phyloP scores from a whole-genome alignment of 2,888 invertebrate species.

The Caenorhabditis macrosperma region DNA sequence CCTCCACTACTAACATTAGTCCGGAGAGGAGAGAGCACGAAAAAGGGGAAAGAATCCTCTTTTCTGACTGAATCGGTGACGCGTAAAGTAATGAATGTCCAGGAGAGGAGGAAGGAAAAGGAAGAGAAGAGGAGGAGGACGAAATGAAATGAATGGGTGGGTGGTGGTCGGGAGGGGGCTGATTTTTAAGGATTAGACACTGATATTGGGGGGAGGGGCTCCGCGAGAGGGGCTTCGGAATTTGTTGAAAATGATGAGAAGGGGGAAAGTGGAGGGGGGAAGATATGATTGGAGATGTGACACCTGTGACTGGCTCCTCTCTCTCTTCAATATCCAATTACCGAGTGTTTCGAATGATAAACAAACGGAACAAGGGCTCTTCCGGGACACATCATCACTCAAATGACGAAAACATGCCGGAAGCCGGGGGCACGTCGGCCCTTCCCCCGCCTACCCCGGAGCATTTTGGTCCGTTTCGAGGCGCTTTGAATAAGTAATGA shows the following conservation, averaged over 20 bases:
- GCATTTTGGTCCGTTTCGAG: not conserved
- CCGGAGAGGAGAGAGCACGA: not conserved
- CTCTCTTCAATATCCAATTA: constrained; percentile 38
- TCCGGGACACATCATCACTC: too few relatives aligned
- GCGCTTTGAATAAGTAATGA: constrained; percentile 53
- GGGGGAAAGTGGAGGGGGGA: not conserved
- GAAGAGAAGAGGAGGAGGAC: not conserved
- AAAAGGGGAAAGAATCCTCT: not conserved
- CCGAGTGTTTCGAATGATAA: constrained; percentile 18
- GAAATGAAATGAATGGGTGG: constrained; percentile 8
- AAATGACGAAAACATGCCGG: not conserved
- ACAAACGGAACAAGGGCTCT: too few relatives aligned
- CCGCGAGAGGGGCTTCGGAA: not conserved
- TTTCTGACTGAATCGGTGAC: not conserved
- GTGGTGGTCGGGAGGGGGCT: not conserved
- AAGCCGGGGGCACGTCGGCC: not conserved
- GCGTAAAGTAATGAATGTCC: constrained; percentile 6
- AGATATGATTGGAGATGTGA: constrained; percentile 10
- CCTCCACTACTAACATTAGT: constrained; percentile 1
- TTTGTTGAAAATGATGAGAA: not conserved
- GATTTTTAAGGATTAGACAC: constrained; percentile 9
- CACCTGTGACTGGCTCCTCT: constrained; percentile 32
- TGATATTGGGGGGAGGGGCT: not conserved
- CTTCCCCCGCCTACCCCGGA: too few relatives aligned
- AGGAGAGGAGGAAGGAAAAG: not conserved